Evolutionary conservation across 2,113 vertebrate species (phyloP).

Genomic region (Cyrtonyx montezumae): DNA sequence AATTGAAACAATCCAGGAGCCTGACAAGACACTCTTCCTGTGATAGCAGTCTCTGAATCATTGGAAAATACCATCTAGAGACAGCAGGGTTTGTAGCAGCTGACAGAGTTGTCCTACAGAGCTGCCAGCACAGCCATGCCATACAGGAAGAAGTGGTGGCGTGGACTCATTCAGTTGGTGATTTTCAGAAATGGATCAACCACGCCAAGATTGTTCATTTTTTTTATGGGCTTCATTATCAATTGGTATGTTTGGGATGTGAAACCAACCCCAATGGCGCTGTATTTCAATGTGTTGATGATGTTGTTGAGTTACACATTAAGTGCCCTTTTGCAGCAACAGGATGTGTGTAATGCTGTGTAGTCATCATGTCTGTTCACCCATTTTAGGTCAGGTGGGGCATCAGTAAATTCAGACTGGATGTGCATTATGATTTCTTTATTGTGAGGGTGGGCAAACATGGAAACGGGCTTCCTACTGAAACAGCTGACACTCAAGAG

Average conservation of each 20-base stretch:
- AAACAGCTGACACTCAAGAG: background rate
- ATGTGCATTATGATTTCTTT: background rate
- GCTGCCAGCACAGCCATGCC: background rate
- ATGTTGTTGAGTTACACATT: background rate
- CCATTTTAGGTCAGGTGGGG: background rate
- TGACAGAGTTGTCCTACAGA: background rate
- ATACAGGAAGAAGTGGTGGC: rapidly evolving
- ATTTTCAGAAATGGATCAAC: background rate
- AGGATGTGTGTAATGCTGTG: background rate
- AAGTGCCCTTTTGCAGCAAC: rapidly evolving
- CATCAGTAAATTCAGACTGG: background rate
- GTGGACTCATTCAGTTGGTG: background rate
- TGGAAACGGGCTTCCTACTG: background rate
- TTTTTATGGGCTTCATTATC: background rate
- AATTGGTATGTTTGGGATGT: background rate
- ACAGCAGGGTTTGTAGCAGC: background rate
- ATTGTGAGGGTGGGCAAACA: background rate
- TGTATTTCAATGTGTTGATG: background rate
- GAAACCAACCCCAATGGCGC: background rate
- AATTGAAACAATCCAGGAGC: background rate
- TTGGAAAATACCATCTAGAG: background rate
- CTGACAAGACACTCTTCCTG: background rate
- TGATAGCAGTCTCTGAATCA: background rate
- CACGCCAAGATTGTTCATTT: background rate
- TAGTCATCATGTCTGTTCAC: rapidly evolving